These are phyloP conservation scores for Cladorhizidae sp. DNA, from an alignment of 37 sponge, comb jelly and placozoan genomes.

Conservation along the genomic window DNA sequence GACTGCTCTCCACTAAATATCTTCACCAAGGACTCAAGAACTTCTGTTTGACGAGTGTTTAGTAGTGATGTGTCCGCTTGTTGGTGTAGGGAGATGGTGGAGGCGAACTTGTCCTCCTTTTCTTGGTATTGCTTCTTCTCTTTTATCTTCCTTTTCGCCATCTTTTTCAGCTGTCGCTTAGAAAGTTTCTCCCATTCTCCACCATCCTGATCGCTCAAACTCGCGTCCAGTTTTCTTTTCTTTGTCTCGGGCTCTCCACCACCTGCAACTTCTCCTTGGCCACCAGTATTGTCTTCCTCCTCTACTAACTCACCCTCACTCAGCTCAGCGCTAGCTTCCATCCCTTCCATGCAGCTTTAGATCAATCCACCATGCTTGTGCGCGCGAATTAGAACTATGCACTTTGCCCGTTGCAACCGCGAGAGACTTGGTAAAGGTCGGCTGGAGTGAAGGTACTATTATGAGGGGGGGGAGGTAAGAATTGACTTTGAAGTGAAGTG, in stretches of 20 bases:
- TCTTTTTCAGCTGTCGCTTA: constrained; percentile 7
- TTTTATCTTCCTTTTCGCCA: not conserved
- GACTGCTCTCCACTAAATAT: not conserved
- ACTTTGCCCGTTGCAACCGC: no score
- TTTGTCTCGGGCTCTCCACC: not conserved
- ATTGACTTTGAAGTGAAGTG: no score
- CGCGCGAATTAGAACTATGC: no score
- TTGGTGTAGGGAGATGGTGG: not conserved
- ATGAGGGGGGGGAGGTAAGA: no score
- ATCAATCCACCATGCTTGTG: no score
- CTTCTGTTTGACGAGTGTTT: not conserved
- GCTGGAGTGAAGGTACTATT: no score
- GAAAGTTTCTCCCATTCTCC: constrained; percentile 7
- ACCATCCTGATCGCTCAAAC: not conserved
- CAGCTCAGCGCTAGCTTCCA: not conserved
- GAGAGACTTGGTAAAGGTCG: no score
- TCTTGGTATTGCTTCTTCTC: not conserved
- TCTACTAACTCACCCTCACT: constrained; percentile 3
- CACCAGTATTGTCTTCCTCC: not conserved
- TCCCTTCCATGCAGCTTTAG: no score
- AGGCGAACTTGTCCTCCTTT: not conserved
- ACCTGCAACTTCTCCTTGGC: not conserved
- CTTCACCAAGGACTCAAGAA: not conserved
- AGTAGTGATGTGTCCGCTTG: not conserved
- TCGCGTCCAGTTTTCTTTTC: not conserved